Conservation (phyloP, 2,113 vertebrate species). For the Echinops telfairi region DNA sequence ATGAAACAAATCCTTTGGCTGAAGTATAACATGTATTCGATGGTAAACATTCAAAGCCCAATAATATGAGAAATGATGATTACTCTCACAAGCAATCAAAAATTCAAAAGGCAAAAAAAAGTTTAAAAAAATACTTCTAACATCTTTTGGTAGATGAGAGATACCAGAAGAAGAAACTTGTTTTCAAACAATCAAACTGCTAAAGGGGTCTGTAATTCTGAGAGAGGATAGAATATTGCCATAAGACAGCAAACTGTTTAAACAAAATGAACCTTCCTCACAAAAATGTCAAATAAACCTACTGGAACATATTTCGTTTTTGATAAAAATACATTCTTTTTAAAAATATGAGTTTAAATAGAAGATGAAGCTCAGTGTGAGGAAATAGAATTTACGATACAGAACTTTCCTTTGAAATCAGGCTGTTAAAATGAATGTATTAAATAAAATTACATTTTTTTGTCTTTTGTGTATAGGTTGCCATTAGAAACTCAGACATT, state of each 20-base stretch:
- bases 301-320: slow-evolving; percentile 31
- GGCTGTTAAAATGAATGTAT: slow-evolving; percentile 45
- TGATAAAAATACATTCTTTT: slow-evolving; percentile 14
- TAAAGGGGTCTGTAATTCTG: not conserved
- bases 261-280: not conserved
- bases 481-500: not conserved
- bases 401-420: slow-evolving; percentile 50
- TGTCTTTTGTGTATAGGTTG: not conserved
- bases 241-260: slow-evolving; percentile 16
- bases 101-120: not conserved
- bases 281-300: slow-evolving; percentile 41
- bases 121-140: not conserved
- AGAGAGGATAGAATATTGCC: not conserved
- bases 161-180: not conserved
- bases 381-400: not conserved
- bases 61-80: not conserved
- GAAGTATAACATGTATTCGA: not conserved
- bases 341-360: slow-evolving; percentile 28
- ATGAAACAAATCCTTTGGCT: not conserved
- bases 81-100: not conserved
- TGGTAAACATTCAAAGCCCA: not conserved
- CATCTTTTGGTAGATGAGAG: not conserved
- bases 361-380: not conserved
- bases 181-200: slow-evolving; percentile 16
- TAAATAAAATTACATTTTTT: not conserved